phyloP scores from a whole-genome alignment of 2,797 vertebrate species.

The Phaenicophaeus curvirostris region DNA sequence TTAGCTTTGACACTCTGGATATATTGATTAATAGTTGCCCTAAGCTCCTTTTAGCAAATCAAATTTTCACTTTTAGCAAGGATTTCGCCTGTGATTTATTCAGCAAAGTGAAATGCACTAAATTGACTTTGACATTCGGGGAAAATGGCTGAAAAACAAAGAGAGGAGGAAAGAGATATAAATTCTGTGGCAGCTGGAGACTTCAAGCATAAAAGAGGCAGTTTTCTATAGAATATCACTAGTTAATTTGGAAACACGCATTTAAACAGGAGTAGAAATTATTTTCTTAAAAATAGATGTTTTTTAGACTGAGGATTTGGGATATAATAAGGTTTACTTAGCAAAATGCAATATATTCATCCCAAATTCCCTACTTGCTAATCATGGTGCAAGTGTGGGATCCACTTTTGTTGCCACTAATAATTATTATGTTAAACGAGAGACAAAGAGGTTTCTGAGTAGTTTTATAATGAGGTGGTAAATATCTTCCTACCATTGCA shows the following conservation, averaged over 20 bases:
- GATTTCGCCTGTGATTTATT: slow-evolving; percentile 88
- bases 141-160: slow-evolving; percentile 87
- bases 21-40: slow-evolving; percentile 99
- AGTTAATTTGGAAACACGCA: slow-evolving; percentile 61
- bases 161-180: slow-evolving; percentile 81
- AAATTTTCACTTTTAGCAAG: slow-evolving; percentile 95
- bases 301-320: slow-evolving; percentile 30
- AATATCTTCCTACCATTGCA: slow-evolving; percentile 46
- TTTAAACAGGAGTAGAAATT: slow-evolving; percentile 59
- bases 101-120: slow-evolving; percentile 91
- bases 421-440: slow-evolving; percentile 67
- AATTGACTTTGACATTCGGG: slow-evolving; percentile 93
- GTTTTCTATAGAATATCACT: slow-evolving; percentile 66
- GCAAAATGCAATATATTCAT: slow-evolving; percentile 46
- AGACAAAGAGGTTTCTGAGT: slow-evolving; percentile 64
- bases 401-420: slow-evolving; percentile 59
- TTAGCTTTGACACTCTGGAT: slow-evolving; percentile 90
- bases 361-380: slow-evolving; percentile 53
- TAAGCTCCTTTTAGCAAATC: slow-evolving; percentile 99
- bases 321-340: slow-evolving; percentile 47
- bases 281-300: slow-evolving; percentile 62
- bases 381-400: slow-evolving; percentile 56
- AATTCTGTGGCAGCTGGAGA: slow-evolving; percentile 81
- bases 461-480: slow-evolving; percentile 66
- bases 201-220: slow-evolving; percentile 69